These are phyloP conservation scores for Drosophila setifemur DNA, from an alignment of 1,140 invertebrate species.

Conservation along the genomic window DNA sequence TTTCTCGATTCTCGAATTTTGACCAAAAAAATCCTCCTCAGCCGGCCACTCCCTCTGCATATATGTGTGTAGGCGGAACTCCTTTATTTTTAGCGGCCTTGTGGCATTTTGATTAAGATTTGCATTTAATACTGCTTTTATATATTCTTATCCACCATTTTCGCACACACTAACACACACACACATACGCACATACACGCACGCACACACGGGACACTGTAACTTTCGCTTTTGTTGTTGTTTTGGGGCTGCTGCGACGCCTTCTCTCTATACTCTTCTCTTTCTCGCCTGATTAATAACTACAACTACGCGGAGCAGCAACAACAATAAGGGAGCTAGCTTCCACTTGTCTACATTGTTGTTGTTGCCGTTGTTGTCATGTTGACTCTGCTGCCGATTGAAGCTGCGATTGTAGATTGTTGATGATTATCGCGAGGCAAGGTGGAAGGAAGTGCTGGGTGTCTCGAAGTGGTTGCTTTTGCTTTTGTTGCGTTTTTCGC, in stretches of 20 bases:
- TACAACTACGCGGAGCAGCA: constrained; percentile 19
- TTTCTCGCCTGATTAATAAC: constrained; percentile 46
- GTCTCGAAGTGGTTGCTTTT: constrained; percentile 52
- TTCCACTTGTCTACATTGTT: constrained; percentile 48
- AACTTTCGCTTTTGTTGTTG: constrained; percentile 70
- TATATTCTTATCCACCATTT: constrained; percentile 48
- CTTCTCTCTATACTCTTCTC: background rate
- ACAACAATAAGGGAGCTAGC: constrained; percentile 27
- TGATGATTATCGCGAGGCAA: constrained; percentile 13
- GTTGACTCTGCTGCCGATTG: constrained; percentile 10
- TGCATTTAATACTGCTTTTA: constrained; percentile 29
- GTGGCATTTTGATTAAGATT: background rate
- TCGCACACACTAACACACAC: constrained; percentile 29
- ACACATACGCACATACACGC: constrained; percentile 1
- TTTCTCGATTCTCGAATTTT: constrained; percentile 32
- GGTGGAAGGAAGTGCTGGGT: constrained; percentile 28
- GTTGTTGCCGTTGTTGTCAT: too few relatives aligned
- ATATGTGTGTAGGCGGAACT: constrained; percentile 8
- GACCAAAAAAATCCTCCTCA: constrained; percentile 20
- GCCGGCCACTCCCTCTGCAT: constrained; percentile 38
- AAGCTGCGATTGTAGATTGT: constrained; percentile 19
- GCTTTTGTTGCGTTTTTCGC: constrained; percentile 31
- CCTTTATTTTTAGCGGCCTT: background rate
- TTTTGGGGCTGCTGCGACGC: constrained; percentile 30
- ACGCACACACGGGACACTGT: constrained; percentile 11